A percentile compares a stretch with the other conserved stretches of the same genome.
phyloP scores from a whole-genome alignment of 2,888 invertebrate genomes.

The Drosophila gaucha region DNA sequence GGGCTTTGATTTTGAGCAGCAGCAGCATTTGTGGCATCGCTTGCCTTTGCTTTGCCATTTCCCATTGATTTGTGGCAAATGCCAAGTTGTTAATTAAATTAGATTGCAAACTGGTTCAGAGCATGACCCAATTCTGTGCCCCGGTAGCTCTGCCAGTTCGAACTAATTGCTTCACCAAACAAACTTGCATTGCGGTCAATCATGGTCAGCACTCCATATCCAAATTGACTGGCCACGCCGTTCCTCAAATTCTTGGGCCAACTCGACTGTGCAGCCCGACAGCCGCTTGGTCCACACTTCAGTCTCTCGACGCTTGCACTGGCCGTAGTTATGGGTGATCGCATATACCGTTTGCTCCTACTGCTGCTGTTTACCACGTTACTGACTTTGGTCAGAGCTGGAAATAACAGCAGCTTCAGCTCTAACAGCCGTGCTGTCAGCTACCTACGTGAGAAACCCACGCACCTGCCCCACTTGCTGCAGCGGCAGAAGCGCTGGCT shows the following conservation, averaged over 20 bases:
- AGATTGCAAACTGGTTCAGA: slow-evolving; percentile 33
- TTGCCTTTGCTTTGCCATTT: slow-evolving; percentile 21
- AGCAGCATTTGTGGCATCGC: not conserved
- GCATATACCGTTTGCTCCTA: slow-evolving; percentile 15
- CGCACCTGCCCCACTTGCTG: slow-evolving; percentile 42
- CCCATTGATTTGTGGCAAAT: slow-evolving; percentile 21
- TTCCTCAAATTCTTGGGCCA: slow-evolving; percentile 8
- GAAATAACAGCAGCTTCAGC: slow-evolving; percentile 9
- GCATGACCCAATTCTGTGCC: slow-evolving; percentile 42
- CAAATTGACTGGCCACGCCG: slow-evolving; percentile 57
- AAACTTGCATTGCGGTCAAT: slow-evolving; percentile 38
- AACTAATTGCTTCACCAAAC: slow-evolving; percentile 56
- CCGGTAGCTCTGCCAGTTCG: not conserved
- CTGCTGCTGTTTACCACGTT: slow-evolving; percentile 5
- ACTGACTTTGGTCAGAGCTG: slow-evolving; percentile 19
- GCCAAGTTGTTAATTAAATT: slow-evolving; percentile 73
- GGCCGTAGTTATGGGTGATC: slow-evolving; percentile 40
- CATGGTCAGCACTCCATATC: slow-evolving; percentile 12
- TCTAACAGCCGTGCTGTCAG: slow-evolving; percentile 41
- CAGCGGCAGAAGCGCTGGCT: slow-evolving; percentile 77
- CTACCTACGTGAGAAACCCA: slow-evolving; percentile 41
- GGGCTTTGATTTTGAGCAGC: slow-evolving; percentile 6
- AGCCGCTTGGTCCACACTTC: slow-evolving; percentile 5
- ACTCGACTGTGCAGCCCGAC: slow-evolving; percentile 3
- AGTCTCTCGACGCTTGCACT: slow-evolving; percentile 36